Evolutionary conservation across 2,888 invertebrate species (phyloP), one percentile per base, ranked within the genome.

Genomic region (Meteorus colon): DNA sequence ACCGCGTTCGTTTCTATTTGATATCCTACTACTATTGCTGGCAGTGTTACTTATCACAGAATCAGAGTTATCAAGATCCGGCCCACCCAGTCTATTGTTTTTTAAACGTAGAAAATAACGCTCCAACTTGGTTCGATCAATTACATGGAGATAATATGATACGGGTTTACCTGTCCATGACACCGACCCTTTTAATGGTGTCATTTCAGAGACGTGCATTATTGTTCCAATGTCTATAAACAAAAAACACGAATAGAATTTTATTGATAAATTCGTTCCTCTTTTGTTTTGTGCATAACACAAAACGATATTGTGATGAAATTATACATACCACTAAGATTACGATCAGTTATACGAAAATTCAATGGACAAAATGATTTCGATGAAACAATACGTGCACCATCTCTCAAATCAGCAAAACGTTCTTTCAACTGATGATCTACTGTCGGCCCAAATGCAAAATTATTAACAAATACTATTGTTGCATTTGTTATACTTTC

Each of bases 121-220:
- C 92, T 98, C 98, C 91, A 97, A 92, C 92, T 97, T 98, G 84
- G 97, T 97, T 89, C 98, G 94, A 93, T 99, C 99, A 89, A 99
- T 98, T 86, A 96, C 95, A 91, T 99, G 99, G 85, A 99, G 93
- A 92, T 97, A 99, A 92, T 99, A 99, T 81, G 98, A 97, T 85
- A 99, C 99, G 71, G 98, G 97, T 90, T 98, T 98, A 81, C 97
- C 97, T 78, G 99, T 99, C 99, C 99, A 99, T 24, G 99, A 99
- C 78, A 99, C 99, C 14, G 98, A 98, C 81, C 98, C 98, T 87
- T 95, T 94, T 80, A 98, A 91, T 24, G 98, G 98, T 80, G 97
- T 95, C 94, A 99, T 95, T 91, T 98, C 98, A 81, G 95, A 95
- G 60, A 99, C 98, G 90, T 98, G 97, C 97, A 99, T 98, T 86